These are phyloP conservation scores for Oxycera nigricornis DNA, from an alignment of 2,888 invertebrate species.

Conservation along the genomic window DNA sequence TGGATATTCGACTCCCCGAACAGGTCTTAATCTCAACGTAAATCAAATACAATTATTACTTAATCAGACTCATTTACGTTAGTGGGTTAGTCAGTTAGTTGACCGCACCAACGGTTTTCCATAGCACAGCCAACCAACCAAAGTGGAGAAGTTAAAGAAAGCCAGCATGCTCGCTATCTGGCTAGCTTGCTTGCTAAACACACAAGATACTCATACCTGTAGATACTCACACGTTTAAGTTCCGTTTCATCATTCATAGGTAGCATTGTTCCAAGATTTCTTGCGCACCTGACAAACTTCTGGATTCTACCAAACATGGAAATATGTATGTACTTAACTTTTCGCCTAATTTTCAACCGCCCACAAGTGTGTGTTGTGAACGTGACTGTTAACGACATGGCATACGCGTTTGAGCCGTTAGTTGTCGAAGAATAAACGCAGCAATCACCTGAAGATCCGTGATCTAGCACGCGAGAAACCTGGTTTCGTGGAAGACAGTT, in stretches of 20 bases:
- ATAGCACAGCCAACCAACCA: not conserved
- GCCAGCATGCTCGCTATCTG: not conserved
- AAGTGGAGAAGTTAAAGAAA: not conserved
- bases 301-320: not conserved
- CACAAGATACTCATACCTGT: no score
- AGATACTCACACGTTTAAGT: no score
- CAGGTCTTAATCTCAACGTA: not conserved
- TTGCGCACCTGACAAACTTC: not conserved
- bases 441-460: constrained; percentile 16
- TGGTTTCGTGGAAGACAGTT: not conserved
- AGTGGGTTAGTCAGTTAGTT: constrained; percentile 38
- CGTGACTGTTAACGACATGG: not conserved
- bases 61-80: constrained; percentile 25
- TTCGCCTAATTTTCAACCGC: not conserved
- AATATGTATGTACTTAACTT: not conserved
- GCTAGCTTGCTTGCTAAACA: not conserved
- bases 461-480: constrained; percentile 10
- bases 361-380: not conserved
- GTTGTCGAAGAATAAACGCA: not conserved
- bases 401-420: not conserved
- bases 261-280: no score
- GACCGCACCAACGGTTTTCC: constrained; percentile 25
- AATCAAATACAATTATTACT: constrained; percentile 23
- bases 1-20: constrained; percentile 8
- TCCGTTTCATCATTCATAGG: no score